Evolutionary conservation across 2,113 vertebrate species (phyloP).

Genomic region (Columba janthina): DNA sequence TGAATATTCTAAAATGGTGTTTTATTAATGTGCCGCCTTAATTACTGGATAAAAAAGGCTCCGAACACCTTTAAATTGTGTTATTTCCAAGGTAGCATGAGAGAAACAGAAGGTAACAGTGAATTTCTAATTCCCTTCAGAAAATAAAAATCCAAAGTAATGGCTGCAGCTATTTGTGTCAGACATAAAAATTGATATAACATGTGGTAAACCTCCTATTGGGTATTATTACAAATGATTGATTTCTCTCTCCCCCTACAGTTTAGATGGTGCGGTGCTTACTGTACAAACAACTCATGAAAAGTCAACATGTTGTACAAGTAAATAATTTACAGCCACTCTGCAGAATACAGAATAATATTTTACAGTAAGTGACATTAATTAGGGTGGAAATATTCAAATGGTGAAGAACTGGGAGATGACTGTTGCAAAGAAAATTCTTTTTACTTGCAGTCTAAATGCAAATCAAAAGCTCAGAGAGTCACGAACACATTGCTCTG

Average conservation of each 20-base stretch:
- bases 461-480: conserved; percentile 54
- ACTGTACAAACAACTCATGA: conserved; percentile 72
- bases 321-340: conserved; percentile 71
- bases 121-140: conserved; percentile 66
- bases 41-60: conserved; percentile 38
- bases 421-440: conserved; percentile 8
- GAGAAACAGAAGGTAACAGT: conserved; percentile 55
- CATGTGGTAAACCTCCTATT: conserved; percentile 72
- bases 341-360: conserved; percentile 43
- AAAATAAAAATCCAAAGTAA: conserved; percentile 73
- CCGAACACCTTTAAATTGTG: conserved; percentile 36
- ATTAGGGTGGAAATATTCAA: conserved; percentile 74
- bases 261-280: conserved; percentile 51
- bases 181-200: conserved; percentile 72
- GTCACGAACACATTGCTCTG: conserved; percentile 33
- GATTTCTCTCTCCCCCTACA: conserved; percentile 57
- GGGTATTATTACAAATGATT: conserved; percentile 73
- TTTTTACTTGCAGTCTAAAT: conserved; percentile 50
- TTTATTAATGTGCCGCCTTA: conserved; percentile 46
- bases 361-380: conserved; percentile 73
- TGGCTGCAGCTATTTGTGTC: conserved; percentile 70
- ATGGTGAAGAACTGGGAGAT: conserved; percentile 24
- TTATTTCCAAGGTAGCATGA: conserved; percentile 6
- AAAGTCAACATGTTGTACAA: conserved; percentile 76
- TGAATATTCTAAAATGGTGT: conserved; percentile 19